These are phyloP conservation scores for Gambelia wislizenii DNA, from an alignment of 2,797 vertebrate species.

Conservation along the genomic window DNA sequence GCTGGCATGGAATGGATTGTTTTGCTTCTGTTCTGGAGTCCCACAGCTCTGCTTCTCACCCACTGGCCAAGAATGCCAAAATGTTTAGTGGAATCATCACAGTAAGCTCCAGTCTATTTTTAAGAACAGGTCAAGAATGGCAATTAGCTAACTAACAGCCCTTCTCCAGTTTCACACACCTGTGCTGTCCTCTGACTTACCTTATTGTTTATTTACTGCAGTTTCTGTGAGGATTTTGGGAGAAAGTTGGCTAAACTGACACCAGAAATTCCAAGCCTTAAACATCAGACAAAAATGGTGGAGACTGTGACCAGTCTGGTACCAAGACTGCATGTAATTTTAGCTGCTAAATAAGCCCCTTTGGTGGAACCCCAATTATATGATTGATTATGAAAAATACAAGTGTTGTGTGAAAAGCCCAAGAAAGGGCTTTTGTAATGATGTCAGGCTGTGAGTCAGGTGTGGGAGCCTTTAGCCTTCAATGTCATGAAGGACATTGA, in stretches of 20 bases:
- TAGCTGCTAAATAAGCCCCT: conserved; percentile 28
- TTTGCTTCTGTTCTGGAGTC: conserved; percentile 52
- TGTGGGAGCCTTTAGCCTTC: too few species aligned
- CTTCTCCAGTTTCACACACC: conserved; percentile 61
- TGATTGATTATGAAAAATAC: neutral
- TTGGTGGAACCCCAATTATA: conserved; percentile 36
- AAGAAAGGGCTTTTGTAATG: neutral
- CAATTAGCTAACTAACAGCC: conserved; percentile 58
- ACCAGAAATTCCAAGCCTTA: accelerated
- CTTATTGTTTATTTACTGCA: conserved; percentile 42
- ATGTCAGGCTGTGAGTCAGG: too few species aligned
- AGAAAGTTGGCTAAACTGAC: neutral
- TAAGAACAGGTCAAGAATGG: conserved; percentile 59
- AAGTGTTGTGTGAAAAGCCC: neutral
- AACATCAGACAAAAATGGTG: accelerated
- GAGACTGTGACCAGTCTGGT: neutral
- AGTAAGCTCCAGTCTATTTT: conserved; percentile 64
- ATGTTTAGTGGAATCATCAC: conserved; percentile 42
- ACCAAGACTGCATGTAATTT: conserved; percentile 27
- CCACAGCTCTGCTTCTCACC: conserved; percentile 44
- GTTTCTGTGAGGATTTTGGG: neutral
- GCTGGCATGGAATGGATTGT: conserved; percentile 39
- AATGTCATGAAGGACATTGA: too few species aligned
- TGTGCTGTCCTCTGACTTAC: conserved; percentile 65
- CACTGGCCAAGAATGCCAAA: conserved; percentile 37